Evolutionary conservation across 2,113 vertebrate species (phyloP), one percentile per base, ranked within the genome.

Genomic region (Heterocephalus glaber): DNA sequence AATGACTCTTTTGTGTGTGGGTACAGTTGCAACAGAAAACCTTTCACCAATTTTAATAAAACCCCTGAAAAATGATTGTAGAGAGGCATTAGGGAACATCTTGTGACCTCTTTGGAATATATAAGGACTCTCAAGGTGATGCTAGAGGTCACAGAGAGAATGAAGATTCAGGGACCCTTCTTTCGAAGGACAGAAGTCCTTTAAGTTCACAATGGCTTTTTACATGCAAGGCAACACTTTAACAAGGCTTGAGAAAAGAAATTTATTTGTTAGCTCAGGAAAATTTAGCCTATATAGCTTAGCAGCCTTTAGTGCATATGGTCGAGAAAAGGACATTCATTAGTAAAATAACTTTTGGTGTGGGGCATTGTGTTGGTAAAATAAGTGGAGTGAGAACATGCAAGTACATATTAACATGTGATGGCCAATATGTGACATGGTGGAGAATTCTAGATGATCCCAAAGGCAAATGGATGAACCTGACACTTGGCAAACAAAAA

Each of bases 31-130:
- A 87, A 95, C 84, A 96, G 93, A 96, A 95, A 96, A 80, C 61
- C 95, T 98, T 97, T 97, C 96, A 97, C 65, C 54, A 63, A 91
- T 96, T 96, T 97, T 97, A 97, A 96, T 97, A 86, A 97, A 95
- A 94, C 70, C 49, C 96, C 80, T 85, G 81, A 81, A 92, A 81
- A 56, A 60, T 24, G 60, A 93, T 54, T 87, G 30, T 79, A 76
- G 66, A 56, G 76, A 89, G 74, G 54, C 28, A 47, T 1, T 77
- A 56, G 66, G 93, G 81, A 93, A 95, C 92, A 68, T 88, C 87
- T 30, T 89, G 7, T 95, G 90, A 90, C 72, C 56, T 88, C 22
- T 65, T 90, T 94, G 85, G 28, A 92, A 86, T 16, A 38, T 56
- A 26, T 3, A 80, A 93, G 61, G 84, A 88, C n/a, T 82, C 54